Base-by-base conservation (phyloP, 1,140 invertebrate genomes). In the Drosophila bipectinata region DNA sequence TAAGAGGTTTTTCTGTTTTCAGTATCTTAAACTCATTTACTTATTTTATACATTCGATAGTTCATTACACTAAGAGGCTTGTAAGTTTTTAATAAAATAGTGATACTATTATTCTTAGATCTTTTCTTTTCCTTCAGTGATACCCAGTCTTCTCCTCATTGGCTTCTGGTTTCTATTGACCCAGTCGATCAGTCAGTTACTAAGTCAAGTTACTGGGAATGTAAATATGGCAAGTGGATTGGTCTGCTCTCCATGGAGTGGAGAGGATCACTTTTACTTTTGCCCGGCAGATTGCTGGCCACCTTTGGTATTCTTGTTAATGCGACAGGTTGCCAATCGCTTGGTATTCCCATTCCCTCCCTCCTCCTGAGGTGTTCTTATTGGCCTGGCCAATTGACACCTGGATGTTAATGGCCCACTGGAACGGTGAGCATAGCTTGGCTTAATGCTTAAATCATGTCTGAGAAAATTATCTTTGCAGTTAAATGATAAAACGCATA, bases 181-280 rank as follows among this genome's bases (percentile, higher is more conserved):
- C 48, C 69, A 76, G 80, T 85, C 81, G 78, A 87, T 85, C 78
- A 80, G 49, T 87, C 82, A 82, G 78, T 82, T 82, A 88, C 69
- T 82, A 76, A 82, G 82, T 79, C 82, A 82, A 88, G 79, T 82
- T 63, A 74, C 53, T 78, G 52, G 55, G 77, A 87, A 82, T 87
- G 82, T 78, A 87, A 87, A 87, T 87, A 87, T 67, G 74, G 62
- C 75, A 63, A 71, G 49, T 61, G 73, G 54, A 66, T 52, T 69
- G 15, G 64, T 45, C 66, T n/a, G 47, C 28, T 7, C 18, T 18
- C 18, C 18, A 51, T 61, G 24, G 1, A 14, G 26, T 21, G 39
- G 53, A 32, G 49, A 52, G 58, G 59, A 81, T 79, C 78, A 87
- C 82, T 87, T 87, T 87, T 88, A 76, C 82, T 87, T 87, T 87